A percentile compares a stretch with the other conserved stretches of the same genome.
These are phyloP conservation scores for Rhamnusium bicolor DNA, from an alignment of 2,888 invertebrate genomes.

Conservation along the genomic window DNA sequence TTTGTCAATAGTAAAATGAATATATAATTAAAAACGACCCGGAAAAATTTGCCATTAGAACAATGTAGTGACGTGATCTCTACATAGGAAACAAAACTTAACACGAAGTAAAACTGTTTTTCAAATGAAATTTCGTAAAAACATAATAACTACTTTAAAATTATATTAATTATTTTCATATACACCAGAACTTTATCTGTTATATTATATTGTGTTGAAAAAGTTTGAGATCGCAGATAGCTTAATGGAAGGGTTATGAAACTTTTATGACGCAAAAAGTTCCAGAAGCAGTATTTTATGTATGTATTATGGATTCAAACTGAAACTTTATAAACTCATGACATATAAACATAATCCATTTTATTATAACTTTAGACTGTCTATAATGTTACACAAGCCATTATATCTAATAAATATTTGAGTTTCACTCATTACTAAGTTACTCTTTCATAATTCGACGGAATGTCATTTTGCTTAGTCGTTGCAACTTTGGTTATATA, in stretches of 20 bases:
- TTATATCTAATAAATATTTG: slow-evolving; percentile 14
- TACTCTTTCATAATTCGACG: background rate
- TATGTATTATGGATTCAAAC: background rate
- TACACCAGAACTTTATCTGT: background rate
- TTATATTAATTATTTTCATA: background rate
- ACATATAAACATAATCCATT: slow-evolving; percentile 19
- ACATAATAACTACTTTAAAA: background rate
- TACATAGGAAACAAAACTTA: background rate
- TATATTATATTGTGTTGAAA: background rate
- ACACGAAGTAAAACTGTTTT: background rate
- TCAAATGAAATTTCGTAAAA: background rate
- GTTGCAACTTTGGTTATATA: background rate
- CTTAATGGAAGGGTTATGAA: slow-evolving; percentile 11
- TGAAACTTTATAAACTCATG: slow-evolving; percentile 11
- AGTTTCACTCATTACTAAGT: slow-evolving; percentile 11
- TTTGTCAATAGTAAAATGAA: too few relatives aligned
- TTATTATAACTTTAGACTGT: slow-evolving; percentile 10
- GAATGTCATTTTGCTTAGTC: background rate
- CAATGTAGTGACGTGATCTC: background rate
- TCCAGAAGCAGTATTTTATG: slow-evolving; percentile 3
- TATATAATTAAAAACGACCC: too few relatives aligned
- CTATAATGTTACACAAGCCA: slow-evolving; percentile 2
- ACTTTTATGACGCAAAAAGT: slow-evolving; percentile 6
- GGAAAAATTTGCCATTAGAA: too few relatives aligned
- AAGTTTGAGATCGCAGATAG: slow-evolving; percentile 10